Conservation (phyloP, 2,797 vertebrate genomes). For the Phrynocephalus vlangalii region DNA sequence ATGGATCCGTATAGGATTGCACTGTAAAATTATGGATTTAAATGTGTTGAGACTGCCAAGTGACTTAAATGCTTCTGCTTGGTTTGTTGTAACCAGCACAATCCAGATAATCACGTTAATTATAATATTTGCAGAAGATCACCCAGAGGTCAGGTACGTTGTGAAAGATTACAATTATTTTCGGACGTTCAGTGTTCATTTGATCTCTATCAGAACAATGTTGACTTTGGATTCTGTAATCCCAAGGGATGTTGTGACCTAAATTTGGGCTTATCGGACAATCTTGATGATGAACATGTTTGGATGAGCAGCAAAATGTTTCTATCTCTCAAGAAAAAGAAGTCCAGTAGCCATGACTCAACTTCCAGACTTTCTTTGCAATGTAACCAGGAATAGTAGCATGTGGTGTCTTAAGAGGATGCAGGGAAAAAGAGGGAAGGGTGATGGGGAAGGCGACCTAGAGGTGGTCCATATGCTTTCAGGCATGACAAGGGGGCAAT, state of each 20-base stretch:
- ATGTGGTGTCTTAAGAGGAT: too few species aligned
- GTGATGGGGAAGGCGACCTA: too few species aligned
- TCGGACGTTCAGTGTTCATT: not conserved
- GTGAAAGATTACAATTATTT: not conserved
- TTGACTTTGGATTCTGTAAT: too few species aligned
- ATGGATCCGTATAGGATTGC: not conserved
- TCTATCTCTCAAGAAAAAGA: too few species aligned
- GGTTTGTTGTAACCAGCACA: not conserved
- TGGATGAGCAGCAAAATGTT: too few species aligned
- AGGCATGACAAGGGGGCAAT: too few species aligned
- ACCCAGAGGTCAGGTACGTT: not conserved
- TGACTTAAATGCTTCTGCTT: not conserved
- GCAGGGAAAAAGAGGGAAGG: too few species aligned
- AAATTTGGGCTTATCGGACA: not conserved
- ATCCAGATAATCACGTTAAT: not conserved
- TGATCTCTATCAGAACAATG: too few species aligned
- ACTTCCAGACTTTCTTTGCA: not conserved
- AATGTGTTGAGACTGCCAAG: not conserved
- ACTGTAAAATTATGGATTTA: not conserved
- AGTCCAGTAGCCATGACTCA: too few species aligned
- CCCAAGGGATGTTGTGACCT: too few species aligned
- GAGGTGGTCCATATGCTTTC: too few species aligned
- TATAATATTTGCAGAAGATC: not conserved
- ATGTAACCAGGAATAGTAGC: too few species aligned
- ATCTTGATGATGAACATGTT: not conserved